Conservation (phyloP, 2,888 invertebrate species). For the Perizoma flavofasciatum region DNA sequence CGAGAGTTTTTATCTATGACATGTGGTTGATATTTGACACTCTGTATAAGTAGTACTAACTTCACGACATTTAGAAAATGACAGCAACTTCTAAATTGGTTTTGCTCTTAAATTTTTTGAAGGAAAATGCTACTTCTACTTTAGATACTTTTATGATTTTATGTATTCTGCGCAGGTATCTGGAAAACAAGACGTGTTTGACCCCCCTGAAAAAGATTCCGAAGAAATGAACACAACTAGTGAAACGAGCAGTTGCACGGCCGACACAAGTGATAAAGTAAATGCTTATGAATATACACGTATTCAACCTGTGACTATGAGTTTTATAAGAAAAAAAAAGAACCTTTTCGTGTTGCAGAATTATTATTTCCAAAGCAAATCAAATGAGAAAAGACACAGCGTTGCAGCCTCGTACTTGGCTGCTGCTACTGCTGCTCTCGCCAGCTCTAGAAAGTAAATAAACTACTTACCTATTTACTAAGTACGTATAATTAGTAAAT, state of each 20-base stretch:
- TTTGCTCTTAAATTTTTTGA: too few relatives aligned
- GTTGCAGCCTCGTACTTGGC: conserved; percentile 71
- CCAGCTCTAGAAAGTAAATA: conserved; percentile 54
- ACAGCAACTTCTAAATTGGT: too few relatives aligned
- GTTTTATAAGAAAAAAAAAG: too few relatives aligned
- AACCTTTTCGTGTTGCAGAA: conserved; percentile 33
- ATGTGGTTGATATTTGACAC: too few relatives aligned
- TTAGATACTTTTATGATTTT: background rate
- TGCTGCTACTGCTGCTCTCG: conserved; percentile 69
- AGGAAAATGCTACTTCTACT: too few relatives aligned
- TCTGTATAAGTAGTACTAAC: too few relatives aligned
- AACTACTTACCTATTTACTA: too few relatives aligned
- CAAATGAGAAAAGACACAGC: conserved; percentile 60
- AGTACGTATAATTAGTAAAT: too few relatives aligned
- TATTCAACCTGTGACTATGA: too few relatives aligned
- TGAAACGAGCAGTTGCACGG: conserved; percentile 59
- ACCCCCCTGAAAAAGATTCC: conserved; percentile 69
- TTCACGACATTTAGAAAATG: too few relatives aligned
- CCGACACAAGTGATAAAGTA: conserved; percentile 57
- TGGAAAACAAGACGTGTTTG: conserved; percentile 48
- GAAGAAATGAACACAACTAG: conserved; percentile 61
- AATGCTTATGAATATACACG: conserved; percentile 10
- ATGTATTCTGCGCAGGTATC: conserved; percentile 29
- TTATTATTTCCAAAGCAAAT: conserved; percentile 41
- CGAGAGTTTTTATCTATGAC: too few relatives aligned